Evolutionary conservation across 2,797 vertebrate genomes (phyloP).

Genomic region (Xenops minutus): DNA sequence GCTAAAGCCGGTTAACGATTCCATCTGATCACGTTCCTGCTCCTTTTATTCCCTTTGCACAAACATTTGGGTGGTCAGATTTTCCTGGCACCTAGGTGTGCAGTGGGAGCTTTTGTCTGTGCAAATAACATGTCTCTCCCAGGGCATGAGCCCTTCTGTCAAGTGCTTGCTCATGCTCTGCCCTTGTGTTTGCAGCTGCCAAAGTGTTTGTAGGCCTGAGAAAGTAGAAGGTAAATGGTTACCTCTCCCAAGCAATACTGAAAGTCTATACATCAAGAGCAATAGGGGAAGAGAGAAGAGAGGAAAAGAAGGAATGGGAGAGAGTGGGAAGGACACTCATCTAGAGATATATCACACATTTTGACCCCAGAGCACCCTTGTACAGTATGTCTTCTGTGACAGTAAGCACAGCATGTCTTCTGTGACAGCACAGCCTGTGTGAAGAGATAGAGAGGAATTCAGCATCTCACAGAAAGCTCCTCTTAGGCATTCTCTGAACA

Average conservation of each 20-base stretch:
- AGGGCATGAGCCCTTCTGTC: neutral
- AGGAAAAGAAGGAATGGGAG: neutral
- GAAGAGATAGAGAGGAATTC: neutral
- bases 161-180: neutral
- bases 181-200: neutral
- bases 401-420: neutral
- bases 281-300: neutral
- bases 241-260: neutral
- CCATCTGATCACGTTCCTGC: slow-evolving; percentile 42
- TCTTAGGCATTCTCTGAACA: neutral
- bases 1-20: slow-evolving; percentile 38
- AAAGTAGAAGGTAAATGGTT: neutral
- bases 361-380: neutral
- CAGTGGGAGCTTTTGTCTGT: neutral
- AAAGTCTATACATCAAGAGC: neutral
- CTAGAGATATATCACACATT: neutral
- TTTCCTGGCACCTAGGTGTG: slow-evolving; percentile 16
- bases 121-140: neutral
- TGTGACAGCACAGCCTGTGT: neutral
- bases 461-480: neutral
- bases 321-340: neutral
- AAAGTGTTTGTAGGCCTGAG: neutral
- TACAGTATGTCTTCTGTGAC: neutral
- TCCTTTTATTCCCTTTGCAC: slow-evolving; percentile 55
- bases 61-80: slow-evolving; percentile 52